Conservation (phyloP, 2,113 vertebrate species). For the cattle (Bos taurus) region ARS-UCD2.0 NC_037329.1:133885501-133886000, state of each 20-base stretch:
- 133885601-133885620: background rate
- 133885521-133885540: background rate
- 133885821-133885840: background rate
- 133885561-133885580: background rate
- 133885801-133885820: background rate
- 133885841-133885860: background rate
- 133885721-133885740: background rate
- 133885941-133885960: background rate
- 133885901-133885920: background rate
- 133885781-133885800: accelerated
- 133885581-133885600: background rate
- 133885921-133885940: background rate
- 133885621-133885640: background rate
- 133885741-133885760: background rate
- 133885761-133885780: accelerated
- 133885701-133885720: accelerated
- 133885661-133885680: accelerated
- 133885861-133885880: background rate
- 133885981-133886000: background rate
- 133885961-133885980: background rate
- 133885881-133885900: background rate
- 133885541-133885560: background rate
- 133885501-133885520: background rate
- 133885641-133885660: accelerated
- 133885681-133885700: accelerated